Evolutionary conservation across 2,888 invertebrate genomes (phyloP).

Genomic region (Synanthedon andrenaeformis): DNA sequence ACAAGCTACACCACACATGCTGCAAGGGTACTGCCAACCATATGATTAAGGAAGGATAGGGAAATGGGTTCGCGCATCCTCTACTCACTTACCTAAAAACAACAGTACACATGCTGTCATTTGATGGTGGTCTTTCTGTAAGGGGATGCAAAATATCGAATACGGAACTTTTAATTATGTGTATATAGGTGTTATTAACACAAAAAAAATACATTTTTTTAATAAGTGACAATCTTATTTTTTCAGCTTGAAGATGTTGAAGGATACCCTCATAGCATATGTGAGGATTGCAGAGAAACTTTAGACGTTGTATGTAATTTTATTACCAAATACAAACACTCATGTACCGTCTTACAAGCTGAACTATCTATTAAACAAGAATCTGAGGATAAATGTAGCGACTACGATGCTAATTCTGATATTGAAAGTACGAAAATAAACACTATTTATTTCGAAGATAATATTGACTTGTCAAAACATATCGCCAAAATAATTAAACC

Average conservation of each 20-base stretch:
- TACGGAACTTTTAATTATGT: too few species aligned
- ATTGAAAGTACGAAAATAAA: constrained; percentile 9
- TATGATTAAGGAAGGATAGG: too few species aligned
- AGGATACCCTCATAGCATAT: constrained; percentile 49
- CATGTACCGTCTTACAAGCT: constrained; percentile 31
- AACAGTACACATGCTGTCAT: too few species aligned
- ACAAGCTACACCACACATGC: too few species aligned
- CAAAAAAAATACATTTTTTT: not conserved
- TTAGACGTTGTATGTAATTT: constrained; percentile 35
- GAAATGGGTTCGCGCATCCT: too few species aligned
- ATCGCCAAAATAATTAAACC: constrained; percentile 18
- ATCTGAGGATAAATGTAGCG: constrained; percentile 8
- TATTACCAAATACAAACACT: constrained; percentile 39
- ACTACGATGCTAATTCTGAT: constrained; percentile 13
- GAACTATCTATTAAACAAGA: constrained; percentile 34
- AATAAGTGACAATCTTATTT: constrained; percentile 3
- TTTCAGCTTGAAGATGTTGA: constrained; percentile 48
- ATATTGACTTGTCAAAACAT: constrained; percentile 7
- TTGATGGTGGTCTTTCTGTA: too few species aligned
- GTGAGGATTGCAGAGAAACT: constrained; percentile 32
- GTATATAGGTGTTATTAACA: not conserved
- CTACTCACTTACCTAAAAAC: too few species aligned
- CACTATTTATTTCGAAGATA: constrained; percentile 10
- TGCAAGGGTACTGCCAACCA: too few species aligned
- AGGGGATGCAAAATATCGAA: too few species aligned